Percentiles rank a stretch among this genome's conserved stretches.
These are phyloP conservation scores for Neotoxoptera formosana DNA, from an alignment of 1,140 invertebrate species.

Conservation along the genomic window DNA sequence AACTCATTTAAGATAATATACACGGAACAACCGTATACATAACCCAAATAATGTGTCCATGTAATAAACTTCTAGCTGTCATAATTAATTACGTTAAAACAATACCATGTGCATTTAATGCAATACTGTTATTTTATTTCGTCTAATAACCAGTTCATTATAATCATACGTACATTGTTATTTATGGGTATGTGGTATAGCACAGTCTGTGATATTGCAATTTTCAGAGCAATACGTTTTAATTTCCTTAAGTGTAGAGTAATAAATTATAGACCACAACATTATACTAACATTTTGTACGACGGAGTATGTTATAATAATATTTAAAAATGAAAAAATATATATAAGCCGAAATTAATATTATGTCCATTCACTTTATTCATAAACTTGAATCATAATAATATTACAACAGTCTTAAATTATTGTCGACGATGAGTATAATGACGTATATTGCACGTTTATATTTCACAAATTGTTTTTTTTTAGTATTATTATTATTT, in stretches of 20 bases:
- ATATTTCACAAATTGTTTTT: not conserved
- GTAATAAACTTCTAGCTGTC: not conserved
- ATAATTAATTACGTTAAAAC: not conserved
- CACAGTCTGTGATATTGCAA: no score
- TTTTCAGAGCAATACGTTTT: not conserved
- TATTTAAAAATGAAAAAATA: not conserved
- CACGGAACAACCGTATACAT: not conserved
- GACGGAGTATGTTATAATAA: not conserved
- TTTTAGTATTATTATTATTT: not conserved
- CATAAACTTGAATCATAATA: not conserved
- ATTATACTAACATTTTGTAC: not conserved
- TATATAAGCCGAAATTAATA: not conserved
- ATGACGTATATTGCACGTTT: not conserved
- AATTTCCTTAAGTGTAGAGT: not conserved
- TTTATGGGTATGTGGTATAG: no score
- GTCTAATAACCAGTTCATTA: not conserved
- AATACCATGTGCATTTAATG: not conserved
- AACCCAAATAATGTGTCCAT: not conserved
- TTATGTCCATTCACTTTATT: not conserved
- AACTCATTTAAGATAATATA: slow-evolving; percentile 21
- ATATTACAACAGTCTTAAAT: not conserved
- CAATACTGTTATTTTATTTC: not conserved
- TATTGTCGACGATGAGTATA: not conserved
- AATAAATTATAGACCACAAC: not conserved
- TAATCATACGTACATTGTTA: not conserved